Evolutionary conservation across 1,140 invertebrate species (phyloP), one percentile per base, ranked within the genome.

Genomic region (Drosophila varians): DNA sequence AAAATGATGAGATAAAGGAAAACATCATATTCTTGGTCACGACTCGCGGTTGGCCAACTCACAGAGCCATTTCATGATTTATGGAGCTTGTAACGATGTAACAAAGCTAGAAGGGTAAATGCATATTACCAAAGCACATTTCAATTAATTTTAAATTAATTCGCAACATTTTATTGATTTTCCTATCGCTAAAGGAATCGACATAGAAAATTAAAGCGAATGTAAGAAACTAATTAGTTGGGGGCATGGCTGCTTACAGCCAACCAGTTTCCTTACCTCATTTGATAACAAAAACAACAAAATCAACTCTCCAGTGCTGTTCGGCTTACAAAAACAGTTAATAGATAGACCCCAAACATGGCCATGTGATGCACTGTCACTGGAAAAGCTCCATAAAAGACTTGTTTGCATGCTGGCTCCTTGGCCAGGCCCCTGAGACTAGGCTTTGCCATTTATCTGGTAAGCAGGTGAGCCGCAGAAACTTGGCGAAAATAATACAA

Each of bases 351-450:
- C 9, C 60, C 80, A 86, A 84, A 84, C 80, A 84, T 84, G 80
- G 80, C 76, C 80, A 84, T 86, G 72, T 84, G 80, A 84, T 84
- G 80, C 80, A 84, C 80, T 84, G 80, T 84, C 80, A 80, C 80
- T 80, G 76, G 49, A 78, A 84, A 83, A 83, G 79, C 65, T 70
- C 80, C 80, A 86, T 84, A 84, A 84, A 86, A 84, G 76, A 84
- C 80, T 84, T 84, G 80, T 84, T 84, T 84, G 80, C 80, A 84
- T 84, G 76, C 61, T 57, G 70, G 60, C 28, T 28, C 26, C 9
- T 8, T 28, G 26, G 26, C 23, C 74, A 60, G 69, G 26, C 47
- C 49, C 21, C 14, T 11, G 34, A 16, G 42, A 65, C 61, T 51
- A 23, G 11, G 25, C 38, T 40, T 48, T 31, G 25, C 38, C 25